phyloP scores from a whole-genome alignment of 2,113 vertebrate genomes.

The Lepisosteus oculatus region DNA sequence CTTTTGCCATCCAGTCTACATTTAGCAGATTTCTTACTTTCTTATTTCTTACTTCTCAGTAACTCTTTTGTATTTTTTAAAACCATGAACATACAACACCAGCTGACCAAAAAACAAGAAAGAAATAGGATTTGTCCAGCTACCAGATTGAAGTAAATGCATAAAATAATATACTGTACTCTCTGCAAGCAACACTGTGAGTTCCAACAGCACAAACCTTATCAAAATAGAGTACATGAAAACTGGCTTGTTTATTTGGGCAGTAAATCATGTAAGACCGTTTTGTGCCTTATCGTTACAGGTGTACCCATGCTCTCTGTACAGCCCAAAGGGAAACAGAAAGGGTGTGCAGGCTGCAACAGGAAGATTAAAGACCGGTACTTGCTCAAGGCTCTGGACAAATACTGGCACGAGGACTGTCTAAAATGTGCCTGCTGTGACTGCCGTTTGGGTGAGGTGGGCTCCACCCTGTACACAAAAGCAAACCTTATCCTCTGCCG shows the following conservation, averaged over 20 bases:
- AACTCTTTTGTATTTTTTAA: too few species aligned
- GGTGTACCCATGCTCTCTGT: slow-evolving; percentile 98
- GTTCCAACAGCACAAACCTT: slow-evolving; percentile 45
- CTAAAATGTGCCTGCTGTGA: slow-evolving; percentile 98
- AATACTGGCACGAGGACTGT: slow-evolving; percentile 99
- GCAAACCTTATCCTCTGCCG: slow-evolving; percentile 99
- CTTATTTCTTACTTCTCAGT: too few species aligned
- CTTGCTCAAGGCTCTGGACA: slow-evolving; percentile 98
- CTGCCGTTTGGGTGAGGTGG: slow-evolving; percentile 97
- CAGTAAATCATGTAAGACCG: slow-evolving; percentile 61
- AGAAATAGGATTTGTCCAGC: too few species aligned
- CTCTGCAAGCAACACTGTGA: too few species aligned
- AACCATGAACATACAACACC: too few species aligned
- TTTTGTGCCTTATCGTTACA: slow-evolving; percentile 70
- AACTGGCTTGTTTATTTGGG: slow-evolving; percentile 60
- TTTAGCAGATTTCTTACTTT: too few species aligned
- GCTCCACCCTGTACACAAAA: slow-evolving; percentile 99
- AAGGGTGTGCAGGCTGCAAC: slow-evolving; percentile 98
- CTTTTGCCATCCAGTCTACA: too few species aligned
- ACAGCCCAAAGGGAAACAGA: slow-evolving; percentile 98
- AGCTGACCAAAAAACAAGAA: too few species aligned
- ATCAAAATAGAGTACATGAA: slow-evolving; percentile 65
- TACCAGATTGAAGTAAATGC: too few species aligned
- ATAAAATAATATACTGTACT: too few species aligned
- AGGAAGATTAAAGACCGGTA: slow-evolving; percentile 99